Base-by-base conservation (phyloP, 1,140 invertebrate genomes). In the Drosophila nigromelanica region DNA sequence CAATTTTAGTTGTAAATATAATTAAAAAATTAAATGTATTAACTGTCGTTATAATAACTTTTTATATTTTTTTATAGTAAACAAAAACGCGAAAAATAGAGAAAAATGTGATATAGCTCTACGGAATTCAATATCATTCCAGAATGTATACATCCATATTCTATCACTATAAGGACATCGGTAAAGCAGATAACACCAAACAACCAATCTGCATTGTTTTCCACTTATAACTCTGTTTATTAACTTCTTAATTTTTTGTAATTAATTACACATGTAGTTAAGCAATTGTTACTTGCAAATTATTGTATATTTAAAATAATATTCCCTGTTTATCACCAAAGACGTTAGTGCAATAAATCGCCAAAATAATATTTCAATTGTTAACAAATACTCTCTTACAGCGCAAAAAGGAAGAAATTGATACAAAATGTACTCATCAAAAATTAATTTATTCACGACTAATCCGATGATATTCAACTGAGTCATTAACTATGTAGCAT, bases 81-180 rank as follows among this genome's bases (percentile, higher is more conserved):
- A 79, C 89, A 78, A 62, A 90, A 81, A 33, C 75, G 77, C 35
- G 83, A 90, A 55, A 90, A 90, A 77, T 85, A 90, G 72, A 63
- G 61, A 51, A 55, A 50, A 61, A 48, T 54, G 42, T 68, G 37
- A 55, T 42, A 62, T 8, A 68, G 18, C 51, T 68, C 47, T 73
- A 50, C 42, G 70, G 70, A 51, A 76, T 58, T 15, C 43, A 52
- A 69, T 73, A 73, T 37, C 52, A 40, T 73, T 54, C 54, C 63
- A 52, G 58, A 63, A 61, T 68, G 54, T 68, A 51, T 30, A 67
- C 62, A 21, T 37, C 42, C 35, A 45, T 51, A 40, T 62, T 55
- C 45, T 50, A 52, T 58, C 39, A 66, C 27, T 21, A 64, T 30
- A 48, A 35, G 50, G 61, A 64, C 56, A 35, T 64, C 60, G 40